Evolutionary conservation across 1,140 invertebrate species (phyloP).

Genomic region (Pararge aegeria): DNA sequence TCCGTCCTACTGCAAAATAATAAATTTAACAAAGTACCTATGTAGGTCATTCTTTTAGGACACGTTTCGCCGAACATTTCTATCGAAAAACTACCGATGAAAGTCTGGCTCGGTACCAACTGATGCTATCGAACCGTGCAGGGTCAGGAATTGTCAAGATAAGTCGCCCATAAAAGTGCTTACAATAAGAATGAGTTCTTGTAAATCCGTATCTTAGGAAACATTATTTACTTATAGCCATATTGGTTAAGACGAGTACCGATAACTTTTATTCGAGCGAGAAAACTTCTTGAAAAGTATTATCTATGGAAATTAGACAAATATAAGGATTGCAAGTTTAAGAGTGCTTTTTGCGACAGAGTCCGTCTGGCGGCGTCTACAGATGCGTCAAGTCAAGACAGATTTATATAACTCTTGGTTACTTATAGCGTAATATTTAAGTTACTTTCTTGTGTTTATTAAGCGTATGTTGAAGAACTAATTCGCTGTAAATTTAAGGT

Average conservation of each 20-base stretch:
- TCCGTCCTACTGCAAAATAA: background rate
- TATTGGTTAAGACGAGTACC: background rate
- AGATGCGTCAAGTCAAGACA: too few relatives aligned
- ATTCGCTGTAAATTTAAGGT: too few relatives aligned
- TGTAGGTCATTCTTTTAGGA: background rate
- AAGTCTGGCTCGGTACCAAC: background rate
- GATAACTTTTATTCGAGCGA: background rate
- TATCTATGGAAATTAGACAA: too few relatives aligned
- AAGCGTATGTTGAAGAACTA: too few relatives aligned
- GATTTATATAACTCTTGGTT: too few relatives aligned
- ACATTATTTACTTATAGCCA: background rate
- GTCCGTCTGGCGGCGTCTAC: too few relatives aligned
- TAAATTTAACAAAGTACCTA: background rate
- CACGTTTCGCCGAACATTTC: background rate
- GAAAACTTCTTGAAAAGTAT: too few relatives aligned
- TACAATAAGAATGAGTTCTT: constrained; percentile 1
- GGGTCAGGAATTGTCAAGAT: constrained; percentile 1
- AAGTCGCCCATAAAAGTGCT: constrained; percentile 4
- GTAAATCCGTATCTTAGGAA: background rate
- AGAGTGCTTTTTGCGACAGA: too few relatives aligned
- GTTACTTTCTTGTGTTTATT: too few relatives aligned
- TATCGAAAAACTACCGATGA: background rate
- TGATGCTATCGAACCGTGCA: background rate
- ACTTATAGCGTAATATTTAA: too few relatives aligned
- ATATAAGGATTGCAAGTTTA: too few relatives aligned